Evolutionary conservation across 1,140 invertebrate species (phyloP), one percentile per base, ranked within the genome.

Genomic region (Temnothorax longispinosus): DNA sequence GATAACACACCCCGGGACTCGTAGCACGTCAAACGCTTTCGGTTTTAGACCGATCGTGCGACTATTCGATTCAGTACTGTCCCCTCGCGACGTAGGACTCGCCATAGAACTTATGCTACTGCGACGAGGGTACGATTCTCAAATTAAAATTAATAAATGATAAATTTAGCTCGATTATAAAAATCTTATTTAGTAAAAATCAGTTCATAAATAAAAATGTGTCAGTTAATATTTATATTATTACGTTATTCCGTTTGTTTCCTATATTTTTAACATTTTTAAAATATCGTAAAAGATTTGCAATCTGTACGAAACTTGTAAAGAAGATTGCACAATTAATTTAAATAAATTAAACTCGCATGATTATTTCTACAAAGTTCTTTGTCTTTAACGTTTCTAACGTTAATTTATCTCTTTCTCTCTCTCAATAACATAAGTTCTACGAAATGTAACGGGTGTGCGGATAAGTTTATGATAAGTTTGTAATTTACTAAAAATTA

Each of bases 21-120:
- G 87, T 89, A 87, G 87, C 77, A 89, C 81, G 32, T 82, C 41
- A 13, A 38, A 32, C 35, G 18, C n/a, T 67, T 76, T 18, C 65
- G 18, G 32, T 44, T 71, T 85, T 47, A n/a, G 32, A 78, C 64
- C 64, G 52, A 58, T 71, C 47, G 41, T 27, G 52, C 15, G 32
- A 35, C 7, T n/a, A 62, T 58, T 56, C 18, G n/a, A 69, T 38
- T 47, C 54, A 38, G 21, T 84, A 50, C 3, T 64, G 38, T 58
- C 35, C 44, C 32, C n/a, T 56, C 50, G 21, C 38, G 8, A 71
- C 41, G 5, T 77, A 76, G 11, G 7, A 47, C 35, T 44, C 7
- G n/a, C 32, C 27, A 44, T 71, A 69, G 64, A 81, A 81, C 50
- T 71, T 44, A 44, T 56, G 64, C 3, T 71, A 71, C 15, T 56